These are phyloP conservation scores for Cecropterus lyciades DNA, from an alignment of 1,140 invertebrate species.

Conservation along the genomic window DNA sequence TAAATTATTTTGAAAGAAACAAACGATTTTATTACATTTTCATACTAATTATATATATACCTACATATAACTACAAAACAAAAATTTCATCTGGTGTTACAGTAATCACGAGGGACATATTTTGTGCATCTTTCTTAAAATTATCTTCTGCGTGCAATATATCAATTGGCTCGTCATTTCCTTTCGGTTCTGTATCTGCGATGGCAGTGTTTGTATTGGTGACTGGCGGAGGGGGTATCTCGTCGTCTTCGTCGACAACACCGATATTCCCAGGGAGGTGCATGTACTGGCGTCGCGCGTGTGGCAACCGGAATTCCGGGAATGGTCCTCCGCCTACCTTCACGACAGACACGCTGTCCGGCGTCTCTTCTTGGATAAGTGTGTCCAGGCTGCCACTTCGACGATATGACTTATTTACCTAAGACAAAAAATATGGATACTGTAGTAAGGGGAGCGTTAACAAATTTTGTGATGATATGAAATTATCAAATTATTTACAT, in stretches of 20 bases:
- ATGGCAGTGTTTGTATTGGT: constrained; percentile 1
- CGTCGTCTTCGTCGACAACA: constrained; percentile 33
- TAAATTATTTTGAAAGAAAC: no score
- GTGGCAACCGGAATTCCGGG: constrained; percentile 51
- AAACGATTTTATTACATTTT: no score
- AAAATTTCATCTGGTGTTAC: no score
- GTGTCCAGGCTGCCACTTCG: constrained; percentile 35
- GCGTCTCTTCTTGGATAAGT: constrained; percentile 53
- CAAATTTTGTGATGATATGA: no score
- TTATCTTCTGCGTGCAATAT: background rate
- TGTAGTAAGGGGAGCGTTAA: no score
- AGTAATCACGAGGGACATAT: no score
- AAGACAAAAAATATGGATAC: no score
- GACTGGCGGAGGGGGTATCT: constrained; percentile 24
- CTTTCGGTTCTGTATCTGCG: background rate
- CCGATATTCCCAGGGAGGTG: constrained; percentile 22
- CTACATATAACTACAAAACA: no score
- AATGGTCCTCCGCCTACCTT: constrained; percentile 51
- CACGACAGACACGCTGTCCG: constrained; percentile 46
- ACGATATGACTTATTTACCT: constrained; percentile 45
- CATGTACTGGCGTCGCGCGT: constrained; percentile 55
- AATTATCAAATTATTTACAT: constrained; percentile 8
- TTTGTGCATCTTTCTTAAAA: background rate
- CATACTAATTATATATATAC: no score
- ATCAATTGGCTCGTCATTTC: background rate